These are phyloP conservation scores for Molanna angustata DNA, from an alignment of 2,888 invertebrate species.

Conservation along the genomic window DNA sequence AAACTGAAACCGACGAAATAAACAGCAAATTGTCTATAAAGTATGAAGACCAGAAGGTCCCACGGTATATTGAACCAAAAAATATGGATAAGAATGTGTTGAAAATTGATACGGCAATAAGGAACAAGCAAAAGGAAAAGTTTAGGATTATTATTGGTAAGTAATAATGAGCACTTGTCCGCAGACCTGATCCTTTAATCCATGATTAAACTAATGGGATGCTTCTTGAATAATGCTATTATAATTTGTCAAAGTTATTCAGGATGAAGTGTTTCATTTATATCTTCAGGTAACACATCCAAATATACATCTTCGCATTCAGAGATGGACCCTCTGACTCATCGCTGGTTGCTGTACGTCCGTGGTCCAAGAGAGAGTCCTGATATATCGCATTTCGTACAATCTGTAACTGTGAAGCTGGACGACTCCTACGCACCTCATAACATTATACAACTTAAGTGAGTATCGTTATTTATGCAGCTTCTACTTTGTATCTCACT, in stretches of 20 bases:
- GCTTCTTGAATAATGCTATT: too few relatives aligned
- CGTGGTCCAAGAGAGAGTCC: slow-evolving; percentile 63
- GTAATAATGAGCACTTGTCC: slow-evolving; percentile 23
- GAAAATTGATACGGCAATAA: slow-evolving; percentile 49
- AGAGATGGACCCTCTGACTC: slow-evolving; percentile 67
- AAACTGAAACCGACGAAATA: background rate
- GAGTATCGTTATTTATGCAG: too few relatives aligned
- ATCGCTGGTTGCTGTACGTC: slow-evolving; percentile 90
- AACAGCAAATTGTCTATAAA: background rate
- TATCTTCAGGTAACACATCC: slow-evolving; percentile 75
- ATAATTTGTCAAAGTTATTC: background rate
- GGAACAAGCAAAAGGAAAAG: slow-evolving; percentile 56
- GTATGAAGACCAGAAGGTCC: slow-evolving; percentile 33
- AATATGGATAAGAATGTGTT: slow-evolving; percentile 42
- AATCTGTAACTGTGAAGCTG: slow-evolving; percentile 74
- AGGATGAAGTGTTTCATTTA: background rate
- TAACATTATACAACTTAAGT: slow-evolving; percentile 77
- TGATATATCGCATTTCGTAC: slow-evolving; percentile 61
- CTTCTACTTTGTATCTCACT: too few relatives aligned
- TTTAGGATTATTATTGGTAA: slow-evolving; percentile 52
- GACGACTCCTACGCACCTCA: slow-evolving; percentile 87
- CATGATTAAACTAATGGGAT: too few relatives aligned
- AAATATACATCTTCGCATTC: slow-evolving; percentile 75
- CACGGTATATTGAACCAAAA: slow-evolving; percentile 46
- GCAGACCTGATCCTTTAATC: too few relatives aligned